Base-by-base conservation (phyloP, 2,113 vertebrate species). In the Accipiter virgatus region DNA sequence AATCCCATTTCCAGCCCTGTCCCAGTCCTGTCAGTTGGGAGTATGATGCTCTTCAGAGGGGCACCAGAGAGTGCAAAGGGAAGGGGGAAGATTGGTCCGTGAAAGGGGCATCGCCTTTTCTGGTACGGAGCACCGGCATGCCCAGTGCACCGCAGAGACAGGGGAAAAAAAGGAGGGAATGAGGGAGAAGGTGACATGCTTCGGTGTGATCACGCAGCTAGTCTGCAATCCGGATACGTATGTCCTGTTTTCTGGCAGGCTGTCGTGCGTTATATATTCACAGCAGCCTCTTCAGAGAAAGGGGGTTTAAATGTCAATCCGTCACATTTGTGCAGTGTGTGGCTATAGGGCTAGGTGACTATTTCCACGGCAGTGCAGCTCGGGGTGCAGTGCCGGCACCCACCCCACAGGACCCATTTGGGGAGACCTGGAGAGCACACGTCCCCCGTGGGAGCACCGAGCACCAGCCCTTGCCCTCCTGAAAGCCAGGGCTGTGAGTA, bases 391-490 rank as follows among this genome's bases (percentile, higher is more conserved):
- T 29, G 23, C 43, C 2, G 2, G 31, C 36, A 31, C 38, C 42
- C 34, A 45, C 9, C 16, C 36, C 1, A 0, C 27, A 58, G 36
- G 63, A 43, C 34, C 17, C 29, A 11, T 47, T 0, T 34, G 15
- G 38, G 61, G 73, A 47, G 6, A 58, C 56, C 56, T 13, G 18
- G 38, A 63, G 48, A 84, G 34, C 21, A 29, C 16, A 5, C 0
- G 2, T 52, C 2, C 22, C 31, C 23, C 5, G 11, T 55, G 29
- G 42, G 32, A 83, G 45, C 3, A 2, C 34, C 0, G 2, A 47
- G 55, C 20, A 56, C 43, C 59, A 45, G 47, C 58, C n/a, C 42
- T 52, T 61, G 11, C 42, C 52, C n/a, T 25, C 4, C 36, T 61
- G 47, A 21, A 67, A 62, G 14, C 42, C 47, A 40, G 17, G 40